Evolutionary conservation across 2,797 vertebrate genomes (phyloP).

Genomic region (Pangasius larnaudii): DNA sequence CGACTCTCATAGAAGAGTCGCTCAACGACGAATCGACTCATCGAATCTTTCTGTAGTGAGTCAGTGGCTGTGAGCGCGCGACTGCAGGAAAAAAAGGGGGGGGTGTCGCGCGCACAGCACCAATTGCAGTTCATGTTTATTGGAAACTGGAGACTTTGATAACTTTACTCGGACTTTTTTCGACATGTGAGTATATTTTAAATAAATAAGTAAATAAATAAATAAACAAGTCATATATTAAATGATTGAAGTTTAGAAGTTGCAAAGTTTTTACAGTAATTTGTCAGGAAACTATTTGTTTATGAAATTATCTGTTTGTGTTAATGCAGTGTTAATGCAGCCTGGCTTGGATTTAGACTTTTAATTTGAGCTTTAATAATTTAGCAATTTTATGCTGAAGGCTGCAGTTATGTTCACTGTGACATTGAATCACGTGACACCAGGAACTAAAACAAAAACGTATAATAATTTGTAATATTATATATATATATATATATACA

Average conservation of each 20-base stretch:
- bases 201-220: background rate
- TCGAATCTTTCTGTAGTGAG: background rate
- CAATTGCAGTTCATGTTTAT: background rate
- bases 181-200: slow-evolving; percentile 64
- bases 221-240: background rate
- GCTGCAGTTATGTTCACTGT: background rate
- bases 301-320: too few species aligned
- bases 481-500: background rate
- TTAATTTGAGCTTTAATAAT: background rate
- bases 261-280: background rate
- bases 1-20: background rate
- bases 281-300: background rate
- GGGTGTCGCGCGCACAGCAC: background rate
- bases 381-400: background rate
- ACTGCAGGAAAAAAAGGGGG: too few species aligned
- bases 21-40: background rate
- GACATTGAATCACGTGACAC: slow-evolving; percentile 12
- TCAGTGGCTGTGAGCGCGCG: background rate
- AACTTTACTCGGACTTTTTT: slow-evolving; percentile 24
- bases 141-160: slow-evolving; percentile 26
- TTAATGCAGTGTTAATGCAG: background rate
- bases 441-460: background rate
- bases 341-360: background rate
- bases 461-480: background rate
- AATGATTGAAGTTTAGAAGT: background rate